Percentiles rank a stretch among this genome's conserved stretches.
These are phyloP conservation scores for Ennomos fuscantarius DNA, from an alignment of 2,888 invertebrate genomes.

Conservation along the genomic window DNA sequence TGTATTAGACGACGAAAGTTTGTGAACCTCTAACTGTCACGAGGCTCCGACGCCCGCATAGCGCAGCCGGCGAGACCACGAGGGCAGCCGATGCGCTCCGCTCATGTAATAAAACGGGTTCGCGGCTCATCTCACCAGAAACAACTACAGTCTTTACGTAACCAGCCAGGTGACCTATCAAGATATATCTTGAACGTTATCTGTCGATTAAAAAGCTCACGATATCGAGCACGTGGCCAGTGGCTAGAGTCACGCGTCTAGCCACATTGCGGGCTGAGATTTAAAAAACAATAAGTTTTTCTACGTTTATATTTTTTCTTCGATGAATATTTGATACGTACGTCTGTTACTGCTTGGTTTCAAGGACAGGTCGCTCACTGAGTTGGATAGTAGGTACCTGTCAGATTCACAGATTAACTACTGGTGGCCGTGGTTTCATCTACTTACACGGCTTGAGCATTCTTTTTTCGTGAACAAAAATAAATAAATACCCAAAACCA, in stretches of 20 bases:
- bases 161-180: slow-evolving; percentile 7
- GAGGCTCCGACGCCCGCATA: neutral
- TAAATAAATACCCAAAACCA: slow-evolving; percentile 6
- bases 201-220: slow-evolving; percentile 3
- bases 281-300: no score
- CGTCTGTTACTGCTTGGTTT: no score
- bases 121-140: slow-evolving; percentile 18
- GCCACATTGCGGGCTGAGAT: slow-evolving; percentile 3
- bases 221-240: slow-evolving; percentile 15
- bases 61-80: slow-evolving; percentile 13
- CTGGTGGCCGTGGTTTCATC: no score
- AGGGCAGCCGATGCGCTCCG: slow-evolving; percentile 15
- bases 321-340: no score
- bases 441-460: no score
- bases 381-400: no score
- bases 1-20: slow-evolving; percentile 20
- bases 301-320: no score
- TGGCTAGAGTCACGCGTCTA: slow-evolving; percentile 10
- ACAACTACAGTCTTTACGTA: slow-evolving; percentile 23
- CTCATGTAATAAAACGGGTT: slow-evolving; percentile 49
- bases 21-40: slow-evolving; percentile 39
- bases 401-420: no score
- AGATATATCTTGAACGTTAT: slow-evolving; percentile 11
- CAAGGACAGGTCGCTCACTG: no score
- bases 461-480: neutral